phyloP scores from a whole-genome alignment of 2,888 invertebrate species.

The Punctoribates punctum region DNA sequence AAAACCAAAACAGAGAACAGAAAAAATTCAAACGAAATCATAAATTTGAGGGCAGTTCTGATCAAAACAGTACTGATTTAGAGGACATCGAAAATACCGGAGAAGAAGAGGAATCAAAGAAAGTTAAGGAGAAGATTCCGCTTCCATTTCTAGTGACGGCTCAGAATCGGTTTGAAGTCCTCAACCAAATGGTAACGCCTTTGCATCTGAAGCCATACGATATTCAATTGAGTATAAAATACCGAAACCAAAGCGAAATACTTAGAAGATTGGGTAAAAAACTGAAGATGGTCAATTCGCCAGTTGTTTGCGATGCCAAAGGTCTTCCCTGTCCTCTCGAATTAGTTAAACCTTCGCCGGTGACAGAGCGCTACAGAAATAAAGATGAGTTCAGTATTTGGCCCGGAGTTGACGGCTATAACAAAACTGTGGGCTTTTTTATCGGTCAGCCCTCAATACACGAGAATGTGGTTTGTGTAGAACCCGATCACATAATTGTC shows the following conservation, averaged over 20 bases:
- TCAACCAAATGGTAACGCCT: slow-evolving; percentile 49
- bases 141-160: slow-evolving; percentile 36
- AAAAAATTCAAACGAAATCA: background rate
- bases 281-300: slow-evolving; percentile 36
- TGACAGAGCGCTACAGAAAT: slow-evolving; percentile 53
- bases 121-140: background rate
- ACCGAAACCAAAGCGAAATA: slow-evolving; percentile 41
- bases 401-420: slow-evolving; percentile 53
- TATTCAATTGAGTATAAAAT: slow-evolving; percentile 50
- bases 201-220: slow-evolving; percentile 52
- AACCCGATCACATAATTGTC: slow-evolving; percentile 51
- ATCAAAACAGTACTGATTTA: background rate
- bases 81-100: background rate
- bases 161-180: slow-evolving; percentile 41
- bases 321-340: slow-evolving; percentile 49
- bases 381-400: slow-evolving; percentile 55
- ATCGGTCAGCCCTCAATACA: slow-evolving; percentile 50
- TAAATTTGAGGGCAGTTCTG: background rate
- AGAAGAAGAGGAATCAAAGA: background rate
- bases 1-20: background rate
- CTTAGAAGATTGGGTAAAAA: slow-evolving; percentile 45
- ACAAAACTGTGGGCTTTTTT: slow-evolving; percentile 54
- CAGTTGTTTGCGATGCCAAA: slow-evolving; percentile 39
- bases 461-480: slow-evolving; percentile 51
- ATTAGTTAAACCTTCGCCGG: slow-evolving; percentile 51